phyloP scores from a whole-genome alignment of 2,888 invertebrate species.

The Nephrotoma flavescens region DNA sequence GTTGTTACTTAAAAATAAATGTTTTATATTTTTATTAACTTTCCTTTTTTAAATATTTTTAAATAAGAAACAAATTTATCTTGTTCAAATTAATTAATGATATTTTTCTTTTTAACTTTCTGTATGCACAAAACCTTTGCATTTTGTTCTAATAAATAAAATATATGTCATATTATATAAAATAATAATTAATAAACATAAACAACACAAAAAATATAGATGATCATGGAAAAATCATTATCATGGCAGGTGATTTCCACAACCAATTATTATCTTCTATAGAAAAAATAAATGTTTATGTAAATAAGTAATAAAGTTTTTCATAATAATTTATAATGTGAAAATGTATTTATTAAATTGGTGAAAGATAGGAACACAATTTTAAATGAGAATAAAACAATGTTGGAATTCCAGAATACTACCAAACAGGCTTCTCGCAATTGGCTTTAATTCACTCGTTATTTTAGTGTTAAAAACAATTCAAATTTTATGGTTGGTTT shows the following conservation, averaged over 20 bases:
- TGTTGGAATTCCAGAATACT: no score
- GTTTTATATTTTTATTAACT: not conserved
- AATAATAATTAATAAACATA: not conserved
- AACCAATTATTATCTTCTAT: conserved; percentile 10
- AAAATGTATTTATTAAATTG: no score
- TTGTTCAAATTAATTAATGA: not conserved
- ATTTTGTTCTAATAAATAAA: not conserved
- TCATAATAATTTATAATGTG: no score
- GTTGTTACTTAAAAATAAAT: not conserved
- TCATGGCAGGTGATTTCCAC: conserved; percentile 32
- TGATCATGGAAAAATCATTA: conserved; percentile 33
- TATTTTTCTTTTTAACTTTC: not conserved
- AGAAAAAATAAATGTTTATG: no score
- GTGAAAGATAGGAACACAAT: no score
- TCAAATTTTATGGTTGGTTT: no score
- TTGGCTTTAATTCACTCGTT: no score
- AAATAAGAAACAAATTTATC: not conserved
- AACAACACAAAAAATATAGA: conserved; percentile 18
- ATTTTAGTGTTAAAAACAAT: no score
- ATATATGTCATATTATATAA: not conserved
- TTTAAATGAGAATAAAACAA: no score
- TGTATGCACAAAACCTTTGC: not conserved
- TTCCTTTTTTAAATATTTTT: not conserved
- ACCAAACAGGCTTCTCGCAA: no score
- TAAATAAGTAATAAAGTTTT: no score